Base-by-base conservation (phyloP, 2,113 vertebrate species). In the Burhinus bistriatus region DNA sequence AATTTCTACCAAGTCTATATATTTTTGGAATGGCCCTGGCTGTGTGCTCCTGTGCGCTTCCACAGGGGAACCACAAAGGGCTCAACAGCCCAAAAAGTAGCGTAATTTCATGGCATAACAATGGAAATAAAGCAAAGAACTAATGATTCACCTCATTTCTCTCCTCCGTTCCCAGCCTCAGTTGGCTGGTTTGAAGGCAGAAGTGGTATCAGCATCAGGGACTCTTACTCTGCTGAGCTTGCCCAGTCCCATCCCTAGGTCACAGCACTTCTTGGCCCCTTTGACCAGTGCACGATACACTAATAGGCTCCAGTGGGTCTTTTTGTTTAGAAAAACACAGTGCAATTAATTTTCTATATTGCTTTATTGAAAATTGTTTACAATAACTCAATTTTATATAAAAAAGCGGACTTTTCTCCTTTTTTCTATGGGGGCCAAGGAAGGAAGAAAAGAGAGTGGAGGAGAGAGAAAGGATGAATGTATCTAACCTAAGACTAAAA, bases 171-270 rank as follows among this genome's bases (percentile, higher is more conserved):
- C 66, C 47, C 30, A 62, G 5, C 18, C 34, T 70, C 30, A 49
- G 44, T 23, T 68, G 40, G n/a, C 13, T 92, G 32, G 45, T 90
- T 93, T 75, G 64, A 44, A 49, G 18, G 71, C 38, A 80, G 23
- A 78, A 68, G 29, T 4, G 44, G 25, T 25, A 75, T 32, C 57
- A 75, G 27, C 27, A 6, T 34, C 45, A 76, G 57, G 34, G 32
- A 6, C 27, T 76, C 38, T 47, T 58, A 5, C 20, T 54, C 27
- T 0, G 0, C 30, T 34, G 40, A n/a, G n/a, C 9, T 29, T 65
- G 30, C 19, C 62, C 80, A 47, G 22, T 44, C 34, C 55, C 40
- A 65, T 29, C 51, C 59, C 26, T 57, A n/a, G 65, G 22, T 47
- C 44, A 58, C 72, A 83, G 70, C 38, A 78, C 13, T 12, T 70